Conservation (phyloP, 2,888 invertebrate genomes). For the Hypercompe scribonia region DNA sequence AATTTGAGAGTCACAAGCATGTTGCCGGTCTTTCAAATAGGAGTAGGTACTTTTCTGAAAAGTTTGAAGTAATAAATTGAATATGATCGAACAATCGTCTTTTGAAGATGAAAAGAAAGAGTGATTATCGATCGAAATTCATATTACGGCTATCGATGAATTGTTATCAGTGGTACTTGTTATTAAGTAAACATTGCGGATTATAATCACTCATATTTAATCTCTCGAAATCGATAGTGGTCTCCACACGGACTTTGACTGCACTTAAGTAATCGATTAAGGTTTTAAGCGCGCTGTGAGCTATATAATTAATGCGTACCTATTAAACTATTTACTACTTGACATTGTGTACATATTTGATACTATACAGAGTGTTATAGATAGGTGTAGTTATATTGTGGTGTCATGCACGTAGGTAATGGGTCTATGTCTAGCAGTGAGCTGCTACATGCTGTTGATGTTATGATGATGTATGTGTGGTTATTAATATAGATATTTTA, state of each 20-base stretch:
- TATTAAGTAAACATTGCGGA: conserved; percentile 5
- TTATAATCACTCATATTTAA: conserved; percentile 1
- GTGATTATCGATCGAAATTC: not conserved
- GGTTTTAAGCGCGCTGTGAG: not conserved
- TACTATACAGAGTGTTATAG: too few species aligned
- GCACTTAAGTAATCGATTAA: not conserved
- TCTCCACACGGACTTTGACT: not conserved
- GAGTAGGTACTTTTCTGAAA: too few species aligned
- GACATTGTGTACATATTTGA: too few species aligned
- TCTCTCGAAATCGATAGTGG: not conserved
- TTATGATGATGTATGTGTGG: too few species aligned
- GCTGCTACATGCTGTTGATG: too few species aligned
- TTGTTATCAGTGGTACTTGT: not conserved
- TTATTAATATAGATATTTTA: too few species aligned
- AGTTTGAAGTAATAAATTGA: too few species aligned
- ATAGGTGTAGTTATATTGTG: too few species aligned
- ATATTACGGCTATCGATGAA: not conserved
- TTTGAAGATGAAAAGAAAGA: not conserved
- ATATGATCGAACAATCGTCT: not conserved
- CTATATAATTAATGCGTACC: not conserved
- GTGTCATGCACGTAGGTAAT: too few species aligned
- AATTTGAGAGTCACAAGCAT: too few species aligned
- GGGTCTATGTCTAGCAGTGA: too few species aligned
- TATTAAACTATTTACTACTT: not conserved
- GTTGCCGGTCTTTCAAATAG: too few species aligned